Evolutionary conservation across 2,113 vertebrate genomes (phyloP).

Genomic region (Microcebus murinus): DNA sequence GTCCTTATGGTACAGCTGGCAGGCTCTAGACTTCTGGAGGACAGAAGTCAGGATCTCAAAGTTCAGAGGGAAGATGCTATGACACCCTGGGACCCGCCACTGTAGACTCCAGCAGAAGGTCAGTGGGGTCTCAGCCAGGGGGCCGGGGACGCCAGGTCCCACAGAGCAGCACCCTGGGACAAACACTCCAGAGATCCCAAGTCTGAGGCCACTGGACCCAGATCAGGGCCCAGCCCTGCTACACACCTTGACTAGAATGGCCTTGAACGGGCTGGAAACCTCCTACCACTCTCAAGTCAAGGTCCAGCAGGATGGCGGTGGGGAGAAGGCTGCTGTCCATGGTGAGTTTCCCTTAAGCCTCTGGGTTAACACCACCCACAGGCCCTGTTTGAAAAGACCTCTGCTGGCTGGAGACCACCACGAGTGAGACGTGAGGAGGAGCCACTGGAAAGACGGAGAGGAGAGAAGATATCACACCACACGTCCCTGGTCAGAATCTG

Average conservation of each 20-base stretch:
- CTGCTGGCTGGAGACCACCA: neutral
- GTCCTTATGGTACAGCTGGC: neutral
- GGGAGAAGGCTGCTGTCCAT: neutral
- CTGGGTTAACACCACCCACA: neutral
- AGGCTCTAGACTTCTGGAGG: neutral
- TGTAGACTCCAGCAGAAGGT: neutral
- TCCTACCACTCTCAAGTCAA: neutral
- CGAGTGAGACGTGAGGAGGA: neutral
- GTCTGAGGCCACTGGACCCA: neutral
- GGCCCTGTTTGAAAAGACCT: neutral
- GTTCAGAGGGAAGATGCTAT: neutral
- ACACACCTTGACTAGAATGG: neutral
- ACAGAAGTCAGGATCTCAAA: neutral
- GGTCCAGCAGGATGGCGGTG: neutral
- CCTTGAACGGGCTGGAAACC: neutral
- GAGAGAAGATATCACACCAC: neutral
- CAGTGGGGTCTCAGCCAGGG: neutral
- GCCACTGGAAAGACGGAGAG: neutral
- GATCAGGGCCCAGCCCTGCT: neutral
- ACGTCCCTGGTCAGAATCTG: fast-evolving
- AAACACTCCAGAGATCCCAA: neutral
- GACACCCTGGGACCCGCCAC: neutral
- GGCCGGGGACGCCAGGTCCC: neutral
- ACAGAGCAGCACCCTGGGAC: neutral
- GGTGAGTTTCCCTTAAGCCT: neutral